Conservation (phyloP, 2,797 vertebrate genomes). For the Platyrinchus mystaceus region DNA sequence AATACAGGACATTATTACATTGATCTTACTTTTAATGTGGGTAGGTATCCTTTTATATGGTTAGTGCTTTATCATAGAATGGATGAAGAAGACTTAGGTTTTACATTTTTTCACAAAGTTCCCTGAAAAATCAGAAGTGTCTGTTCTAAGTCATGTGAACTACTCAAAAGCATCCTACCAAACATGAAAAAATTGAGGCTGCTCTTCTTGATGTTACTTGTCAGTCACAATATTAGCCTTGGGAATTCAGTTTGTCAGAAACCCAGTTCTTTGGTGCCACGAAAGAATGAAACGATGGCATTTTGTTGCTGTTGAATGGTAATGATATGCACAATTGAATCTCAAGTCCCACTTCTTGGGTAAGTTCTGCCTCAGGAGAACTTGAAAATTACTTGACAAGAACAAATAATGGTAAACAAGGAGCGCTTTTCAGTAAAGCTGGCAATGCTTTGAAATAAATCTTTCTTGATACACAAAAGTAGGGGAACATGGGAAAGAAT, state of each 20-base stretch:
- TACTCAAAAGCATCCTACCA: constrained; percentile 15
- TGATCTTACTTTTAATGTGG: neutral
- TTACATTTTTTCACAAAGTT: constrained; percentile 47
- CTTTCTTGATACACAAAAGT: neutral
- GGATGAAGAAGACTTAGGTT: neutral
- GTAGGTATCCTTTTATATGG: constrained; percentile 23
- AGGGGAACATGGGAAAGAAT: neutral
- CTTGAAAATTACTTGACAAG: constrained; percentile 16
- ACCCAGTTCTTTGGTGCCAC: constrained; percentile 24
- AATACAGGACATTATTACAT: neutral
- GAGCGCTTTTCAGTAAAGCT: neutral
- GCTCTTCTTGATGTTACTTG: constrained; percentile 43
- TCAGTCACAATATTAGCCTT: constrained; percentile 36
- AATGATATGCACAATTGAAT: constrained; percentile 31
- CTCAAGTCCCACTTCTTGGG: constrained; percentile 17
- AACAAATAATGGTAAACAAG: constrained; percentile 11
- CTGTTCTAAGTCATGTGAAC: constrained; percentile 48
- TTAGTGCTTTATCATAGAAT: neutral
- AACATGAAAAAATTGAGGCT: constrained; percentile 38
- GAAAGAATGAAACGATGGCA: constrained; percentile 35
- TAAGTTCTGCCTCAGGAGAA: constrained; percentile 17
- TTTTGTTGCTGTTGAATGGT: constrained; percentile 17
- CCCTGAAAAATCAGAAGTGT: neutral
- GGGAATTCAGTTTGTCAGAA: constrained; percentile 46
- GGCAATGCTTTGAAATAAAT: neutral